Conservation (phyloP, 2,113 vertebrate genomes). For the Pterocles orientalis region DNA sequence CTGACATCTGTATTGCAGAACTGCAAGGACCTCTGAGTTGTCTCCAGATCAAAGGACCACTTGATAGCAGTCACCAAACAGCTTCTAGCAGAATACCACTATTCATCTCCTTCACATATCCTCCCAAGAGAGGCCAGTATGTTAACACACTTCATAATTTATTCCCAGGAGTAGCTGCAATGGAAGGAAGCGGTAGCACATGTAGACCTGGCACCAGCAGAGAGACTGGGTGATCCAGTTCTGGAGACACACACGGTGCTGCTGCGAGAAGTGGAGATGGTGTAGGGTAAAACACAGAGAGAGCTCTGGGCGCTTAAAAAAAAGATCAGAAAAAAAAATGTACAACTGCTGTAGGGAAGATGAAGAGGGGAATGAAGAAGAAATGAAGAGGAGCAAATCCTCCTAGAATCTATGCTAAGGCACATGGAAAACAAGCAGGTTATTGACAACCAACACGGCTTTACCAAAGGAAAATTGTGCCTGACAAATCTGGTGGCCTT, state of each 20-base stretch:
- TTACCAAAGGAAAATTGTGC: too few species aligned
- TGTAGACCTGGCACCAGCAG: neutral
- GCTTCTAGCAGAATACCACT: conserved; percentile 23
- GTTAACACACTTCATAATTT: neutral
- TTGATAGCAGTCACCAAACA: conserved; percentile 33
- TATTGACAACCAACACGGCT: too few species aligned
- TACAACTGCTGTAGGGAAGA: neutral
- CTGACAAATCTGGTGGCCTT: too few species aligned
- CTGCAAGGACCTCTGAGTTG: neutral
- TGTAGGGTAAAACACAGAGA: neutral
- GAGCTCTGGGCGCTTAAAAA: neutral
- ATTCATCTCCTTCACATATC: neutral
- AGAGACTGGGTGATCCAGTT: neutral
- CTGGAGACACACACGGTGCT: neutral
- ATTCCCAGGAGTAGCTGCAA: neutral
- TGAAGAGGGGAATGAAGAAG: neutral
- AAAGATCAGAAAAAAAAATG: neutral
- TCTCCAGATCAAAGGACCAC: conserved; percentile 51
- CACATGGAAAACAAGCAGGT: too few species aligned
- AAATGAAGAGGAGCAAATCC: neutral
- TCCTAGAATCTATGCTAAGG: too few species aligned
- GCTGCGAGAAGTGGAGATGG: neutral
- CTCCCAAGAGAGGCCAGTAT: neutral
- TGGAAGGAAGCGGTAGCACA: neutral
- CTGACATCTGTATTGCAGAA: conserved; percentile 36